Conservation (phyloP, 2,888 invertebrate species). For the Camponotus fellah region DNA sequence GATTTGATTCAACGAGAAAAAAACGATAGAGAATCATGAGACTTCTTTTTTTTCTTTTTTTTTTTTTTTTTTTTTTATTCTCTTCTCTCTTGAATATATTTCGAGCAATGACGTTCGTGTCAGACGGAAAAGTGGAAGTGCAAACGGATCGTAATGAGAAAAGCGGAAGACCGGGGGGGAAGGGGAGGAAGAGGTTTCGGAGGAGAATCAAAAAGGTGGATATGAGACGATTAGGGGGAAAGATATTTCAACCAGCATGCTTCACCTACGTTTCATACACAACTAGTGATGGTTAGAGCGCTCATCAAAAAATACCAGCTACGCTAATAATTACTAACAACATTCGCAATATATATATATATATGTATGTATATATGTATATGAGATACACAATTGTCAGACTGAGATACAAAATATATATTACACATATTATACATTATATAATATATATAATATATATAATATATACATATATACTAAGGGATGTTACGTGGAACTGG, state of each 20-base stretch:
- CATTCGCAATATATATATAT: conserved; percentile 70
- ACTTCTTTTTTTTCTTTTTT: not conserved
- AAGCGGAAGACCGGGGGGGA: conserved; percentile 37
- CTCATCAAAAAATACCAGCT: conserved; percentile 76
- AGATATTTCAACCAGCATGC: conserved; percentile 82
- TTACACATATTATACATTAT: conserved; percentile 38
- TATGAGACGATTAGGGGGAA: conserved; percentile 67
- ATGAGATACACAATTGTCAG: conserved; percentile 45
- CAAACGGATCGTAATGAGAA: conserved; percentile 34
- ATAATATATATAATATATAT: conserved; percentile 4
- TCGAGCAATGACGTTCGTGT: conserved; percentile 16
- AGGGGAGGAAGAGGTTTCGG: conserved; percentile 14
- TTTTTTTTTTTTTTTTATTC: not conserved
- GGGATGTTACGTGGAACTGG: not conserved
- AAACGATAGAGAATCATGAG: not conserved
- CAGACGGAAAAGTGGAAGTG: conserved; percentile 50
- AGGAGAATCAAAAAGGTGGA: conserved; percentile 39
- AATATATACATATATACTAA: conserved; percentile 14
- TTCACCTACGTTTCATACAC: conserved; percentile 81
- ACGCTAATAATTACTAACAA: conserved; percentile 76
- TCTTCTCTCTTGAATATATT: not conserved
- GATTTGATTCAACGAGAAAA: not conserved
- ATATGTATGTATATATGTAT: conserved; percentile 13
- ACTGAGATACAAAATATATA: conserved; percentile 40
- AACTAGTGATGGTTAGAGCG: conserved; percentile 77